Percentiles rank a stretch among this genome's conserved stretches.
Evolutionary conservation across 2,797 vertebrate genomes (phyloP).

Genomic region (Enteromius paludinosus): DNA sequence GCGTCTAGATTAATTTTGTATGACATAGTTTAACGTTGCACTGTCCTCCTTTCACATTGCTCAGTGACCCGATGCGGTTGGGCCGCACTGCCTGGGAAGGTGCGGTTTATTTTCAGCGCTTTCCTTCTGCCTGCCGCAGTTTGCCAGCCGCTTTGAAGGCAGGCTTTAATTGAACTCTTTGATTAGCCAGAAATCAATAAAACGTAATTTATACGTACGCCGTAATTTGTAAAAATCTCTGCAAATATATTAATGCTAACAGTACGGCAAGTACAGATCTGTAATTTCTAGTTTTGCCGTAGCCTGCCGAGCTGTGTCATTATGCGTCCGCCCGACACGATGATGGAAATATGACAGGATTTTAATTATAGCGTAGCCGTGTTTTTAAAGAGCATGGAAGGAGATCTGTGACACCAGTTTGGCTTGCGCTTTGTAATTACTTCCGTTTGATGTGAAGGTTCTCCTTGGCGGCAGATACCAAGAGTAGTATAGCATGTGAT

Average conservation of each 20-base stretch:
- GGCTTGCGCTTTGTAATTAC: constrained; percentile 81
- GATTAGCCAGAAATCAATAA: constrained; percentile 76
- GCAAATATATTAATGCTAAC: constrained; percentile 73
- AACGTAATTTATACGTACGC: constrained; percentile 74
- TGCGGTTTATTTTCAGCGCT: constrained; percentile 64
- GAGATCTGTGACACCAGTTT: constrained; percentile 65
- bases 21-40: constrained; percentile 68
- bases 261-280: constrained; percentile 71
- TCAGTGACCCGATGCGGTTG: constrained; percentile 60
- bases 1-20: constrained; percentile 26
- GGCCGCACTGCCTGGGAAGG: constrained; percentile 72
- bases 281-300: constrained; percentile 77
- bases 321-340: constrained; percentile 78
- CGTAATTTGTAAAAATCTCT: constrained; percentile 69
- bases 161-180: constrained; percentile 68
- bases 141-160: constrained; percentile 66
- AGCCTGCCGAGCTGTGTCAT: constrained; percentile 78
- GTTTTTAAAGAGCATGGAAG: constrained; percentile 73
- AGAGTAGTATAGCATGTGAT: constrained; percentile 68
- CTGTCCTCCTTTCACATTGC: constrained; percentile 55
- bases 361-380: constrained; percentile 77
- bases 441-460: constrained; percentile 78
- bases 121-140: constrained; percentile 61
- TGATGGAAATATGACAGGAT: constrained; percentile 78
- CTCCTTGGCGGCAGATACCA: constrained; percentile 77